Base-by-base conservation (phyloP, 1,140 invertebrate genomes). In the Drosophila murphyi region DNA sequence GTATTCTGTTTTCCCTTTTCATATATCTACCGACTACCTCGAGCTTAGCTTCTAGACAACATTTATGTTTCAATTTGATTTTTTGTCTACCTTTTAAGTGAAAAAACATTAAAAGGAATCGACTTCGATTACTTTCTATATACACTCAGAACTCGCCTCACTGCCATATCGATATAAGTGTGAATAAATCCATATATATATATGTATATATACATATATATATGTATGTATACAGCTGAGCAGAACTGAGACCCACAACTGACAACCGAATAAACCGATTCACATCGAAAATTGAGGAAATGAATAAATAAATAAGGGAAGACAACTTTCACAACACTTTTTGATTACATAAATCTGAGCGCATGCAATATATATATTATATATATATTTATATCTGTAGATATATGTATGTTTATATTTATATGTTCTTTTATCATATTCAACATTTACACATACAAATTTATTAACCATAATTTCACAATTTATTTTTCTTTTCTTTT, bases 241-340 rank as follows among this genome's bases (percentile, higher is more conserved):
- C 51, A 35, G 8, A 72, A 86, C 37, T 65, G 63, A 78, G 72
- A 61, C 8, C n/a, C 50, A 45, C 34, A 10, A 6, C 48, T 69
- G 51, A 43, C 12, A 29, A 8, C 35, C 28, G 12, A 51, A 56
- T 56, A 45, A 43, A 67, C 12, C 0, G 34, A 32, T 39, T 60
- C 32, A 10, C 20, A 39, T 48, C 51, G 74, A 72, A 41, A 35
- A 55, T 37, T 68, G 56, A 72, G 71, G 48, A 72, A 64, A 78
- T 50, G 20, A 20, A 20, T 20, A 20, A 20, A 37, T 71, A 87
- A 87, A 82, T 80, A 65, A 87, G 80, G 82, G 83, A 87, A 87
- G 83, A 87, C 83, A 80, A 88, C 69, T 87, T 87, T 87, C 83
- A 87, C 83, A 87, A 87, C 83, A 87, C 83, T 70, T 80, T 87